Evolutionary conservation across 2,113 vertebrate species (phyloP).

Genomic region (Phaethornis superciliosus): DNA sequence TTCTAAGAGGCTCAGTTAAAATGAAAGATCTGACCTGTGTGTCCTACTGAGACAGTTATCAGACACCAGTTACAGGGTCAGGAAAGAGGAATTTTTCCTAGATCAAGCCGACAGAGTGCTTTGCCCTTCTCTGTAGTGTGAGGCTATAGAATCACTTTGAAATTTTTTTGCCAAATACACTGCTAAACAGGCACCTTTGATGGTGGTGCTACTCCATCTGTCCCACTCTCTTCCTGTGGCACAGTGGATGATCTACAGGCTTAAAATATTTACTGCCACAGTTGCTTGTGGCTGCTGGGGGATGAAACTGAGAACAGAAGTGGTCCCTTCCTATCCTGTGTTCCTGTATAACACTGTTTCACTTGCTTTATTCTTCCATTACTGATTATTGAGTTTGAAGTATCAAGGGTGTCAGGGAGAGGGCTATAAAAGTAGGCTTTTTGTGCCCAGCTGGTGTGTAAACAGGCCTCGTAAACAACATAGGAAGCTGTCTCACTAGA

Average conservation of each 20-base stretch:
- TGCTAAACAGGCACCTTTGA: background rate
- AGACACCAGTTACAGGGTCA: background rate
- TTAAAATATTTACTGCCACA: background rate
- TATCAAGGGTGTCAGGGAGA: background rate
- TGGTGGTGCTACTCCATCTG: background rate
- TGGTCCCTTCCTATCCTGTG: background rate
- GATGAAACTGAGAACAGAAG: background rate
- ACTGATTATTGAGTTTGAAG: background rate
- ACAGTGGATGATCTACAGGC: background rate
- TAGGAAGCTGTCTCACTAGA: conserved; percentile 31
- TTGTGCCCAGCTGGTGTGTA: conserved; percentile 14
- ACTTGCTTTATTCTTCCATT: background rate
- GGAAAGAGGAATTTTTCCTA: background rate
- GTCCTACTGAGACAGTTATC: background rate
- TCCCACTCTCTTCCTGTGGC: background rate
- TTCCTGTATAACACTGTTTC: background rate
- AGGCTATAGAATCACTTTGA: background rate
- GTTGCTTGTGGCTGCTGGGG: background rate
- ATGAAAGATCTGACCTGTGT: background rate
- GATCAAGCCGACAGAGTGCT: background rate
- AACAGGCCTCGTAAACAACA: conserved; percentile 25
- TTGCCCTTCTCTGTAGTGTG: background rate
- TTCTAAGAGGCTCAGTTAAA: background rate
- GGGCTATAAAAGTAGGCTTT: background rate
- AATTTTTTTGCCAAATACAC: background rate